A percentile compares a stretch with the other conserved stretches of the same genome.
Evolutionary conservation across 2,888 invertebrate genomes (phyloP).

Genomic region (Acleris sparsana): DNA sequence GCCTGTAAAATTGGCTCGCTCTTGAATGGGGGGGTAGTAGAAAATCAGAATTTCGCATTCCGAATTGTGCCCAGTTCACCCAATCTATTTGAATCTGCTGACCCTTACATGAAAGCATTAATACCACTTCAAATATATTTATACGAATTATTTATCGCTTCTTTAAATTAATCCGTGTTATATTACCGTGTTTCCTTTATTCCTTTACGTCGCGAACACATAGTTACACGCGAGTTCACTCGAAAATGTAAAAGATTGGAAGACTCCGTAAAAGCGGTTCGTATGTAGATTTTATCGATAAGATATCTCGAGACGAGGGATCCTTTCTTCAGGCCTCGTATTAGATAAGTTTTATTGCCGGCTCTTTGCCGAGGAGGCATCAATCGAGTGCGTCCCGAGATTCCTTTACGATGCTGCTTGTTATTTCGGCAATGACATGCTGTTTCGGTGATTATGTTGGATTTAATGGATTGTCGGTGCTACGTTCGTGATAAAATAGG

Average conservation of each 20-base stretch:
- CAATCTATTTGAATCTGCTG: no score
- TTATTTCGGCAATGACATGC: constrained; percentile 20
- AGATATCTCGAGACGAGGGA: constrained; percentile 49
- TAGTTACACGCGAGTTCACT: constrained; percentile 23
- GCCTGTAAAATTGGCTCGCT: no score
- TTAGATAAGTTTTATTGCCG: constrained; percentile 36
- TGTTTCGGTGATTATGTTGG: constrained; percentile 19
- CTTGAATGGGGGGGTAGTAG: no score
- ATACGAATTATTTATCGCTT: background rate
- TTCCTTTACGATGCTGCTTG: constrained; percentile 26
- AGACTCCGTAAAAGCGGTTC: constrained; percentile 45
- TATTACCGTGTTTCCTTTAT: background rate
- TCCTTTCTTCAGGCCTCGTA: constrained; percentile 34
- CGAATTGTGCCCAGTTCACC: no score
- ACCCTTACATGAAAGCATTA: no score
- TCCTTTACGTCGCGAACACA: constrained; percentile 5
- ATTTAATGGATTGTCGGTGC: background rate
- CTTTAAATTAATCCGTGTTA: background rate
- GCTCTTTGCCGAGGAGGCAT: constrained; percentile 27
- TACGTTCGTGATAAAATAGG: no score
- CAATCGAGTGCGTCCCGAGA: constrained; percentile 29
- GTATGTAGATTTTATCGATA: constrained; percentile 61
- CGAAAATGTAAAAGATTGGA: constrained; percentile 40
- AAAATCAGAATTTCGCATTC: no score
- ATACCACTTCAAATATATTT: background rate